Base-by-base conservation (phyloP, 2,888 invertebrate species). In the Rhamnusium bicolor region DNA sequence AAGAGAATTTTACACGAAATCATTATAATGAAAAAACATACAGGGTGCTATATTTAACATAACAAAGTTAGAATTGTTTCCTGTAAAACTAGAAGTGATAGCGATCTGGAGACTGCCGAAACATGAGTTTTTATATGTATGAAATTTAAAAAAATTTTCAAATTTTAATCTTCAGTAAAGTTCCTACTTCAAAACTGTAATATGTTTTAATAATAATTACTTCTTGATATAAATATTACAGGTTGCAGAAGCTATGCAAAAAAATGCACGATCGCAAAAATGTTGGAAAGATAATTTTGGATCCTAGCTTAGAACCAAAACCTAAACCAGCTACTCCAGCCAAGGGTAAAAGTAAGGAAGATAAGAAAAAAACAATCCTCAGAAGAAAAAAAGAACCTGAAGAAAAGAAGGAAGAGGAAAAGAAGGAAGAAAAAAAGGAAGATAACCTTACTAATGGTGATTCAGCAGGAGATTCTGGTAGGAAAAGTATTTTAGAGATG, bases 261-360 rank as follows among this genome's bases (percentile, higher is more conserved):
- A n/a, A 95, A 88, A 94, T 97, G 93, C 96, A 96, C 88, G 96
- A 96, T 85, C 93, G 96, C 84, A 96, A 95, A 89, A 96, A 97
- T 89, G 92, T 96, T 83, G 97, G 97, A 69, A 96, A 96, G 88
- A 91, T 97, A 56, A 91, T 96, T 54, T 89, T 97, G 77, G 95
- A 96, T 86, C 95, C 96, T 21, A 92, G 93, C 51, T 86, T 94
- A 86, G 94, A 94, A 86, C 94, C 94, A 1, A 94, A 94, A 84
- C 94, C 94, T 27, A 94, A 94, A 86, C 94, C 94, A 46, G 93
- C 93, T 19, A 94, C 94, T 7, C 94, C 94, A 1, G 93, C 94
- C 71, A 94, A 94, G 87, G 92, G 92, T 79, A 94, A 94, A 84
- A 89, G 91, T 72, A 92, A 93, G 82, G 93, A 93, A 83, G 93